phyloP scores from a whole-genome alignment of 2,797 vertebrate genomes.

The Platalea minor region DNA sequence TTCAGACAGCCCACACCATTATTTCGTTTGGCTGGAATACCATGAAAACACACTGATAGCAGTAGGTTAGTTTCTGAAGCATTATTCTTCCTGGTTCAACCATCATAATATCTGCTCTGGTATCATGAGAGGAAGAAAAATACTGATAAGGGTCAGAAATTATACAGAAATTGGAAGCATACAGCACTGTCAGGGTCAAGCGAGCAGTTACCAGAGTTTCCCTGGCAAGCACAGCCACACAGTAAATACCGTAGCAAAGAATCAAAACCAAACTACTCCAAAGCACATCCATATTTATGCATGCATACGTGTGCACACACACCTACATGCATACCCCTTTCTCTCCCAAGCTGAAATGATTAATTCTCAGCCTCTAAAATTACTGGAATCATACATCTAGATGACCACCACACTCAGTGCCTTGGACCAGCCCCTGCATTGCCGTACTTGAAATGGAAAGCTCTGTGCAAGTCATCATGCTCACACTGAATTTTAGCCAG shows the following conservation, averaged over 20 bases:
- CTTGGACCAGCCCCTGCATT: background rate
- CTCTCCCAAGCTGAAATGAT: background rate
- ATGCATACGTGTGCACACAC: background rate
- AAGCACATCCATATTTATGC: background rate
- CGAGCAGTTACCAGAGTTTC: background rate
- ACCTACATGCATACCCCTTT: background rate
- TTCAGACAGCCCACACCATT: background rate
- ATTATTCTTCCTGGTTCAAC: background rate
- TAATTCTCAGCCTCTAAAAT: background rate
- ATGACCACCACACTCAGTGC: background rate
- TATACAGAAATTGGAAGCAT: background rate
- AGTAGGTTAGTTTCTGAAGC: background rate
- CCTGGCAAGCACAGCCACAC: background rate
- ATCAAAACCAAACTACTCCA: background rate
- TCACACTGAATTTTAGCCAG: background rate
- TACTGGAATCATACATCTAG: background rate
- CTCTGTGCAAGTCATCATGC: background rate
- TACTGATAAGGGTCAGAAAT: background rate
- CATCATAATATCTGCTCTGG: background rate
- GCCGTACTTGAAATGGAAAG: background rate
- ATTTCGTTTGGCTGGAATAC: background rate
- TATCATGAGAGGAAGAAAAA: background rate
- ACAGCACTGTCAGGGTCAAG: background rate
- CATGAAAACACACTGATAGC: background rate
- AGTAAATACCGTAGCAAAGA: background rate